phyloP scores from a whole-genome alignment of 2,113 vertebrate genomes.

The Hippoglossus stenolepis region DNA sequence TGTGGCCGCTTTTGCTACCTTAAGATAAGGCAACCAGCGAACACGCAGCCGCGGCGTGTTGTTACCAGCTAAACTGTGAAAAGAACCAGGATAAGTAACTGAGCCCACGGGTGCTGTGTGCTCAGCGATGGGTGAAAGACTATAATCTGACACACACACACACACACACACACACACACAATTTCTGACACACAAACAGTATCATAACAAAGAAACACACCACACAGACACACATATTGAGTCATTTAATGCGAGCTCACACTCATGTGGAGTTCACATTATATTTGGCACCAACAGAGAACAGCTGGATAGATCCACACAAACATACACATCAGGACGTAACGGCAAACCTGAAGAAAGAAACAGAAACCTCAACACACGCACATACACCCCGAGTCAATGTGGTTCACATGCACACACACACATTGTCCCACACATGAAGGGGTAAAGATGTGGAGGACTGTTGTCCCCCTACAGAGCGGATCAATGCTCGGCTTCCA shows the following conservation, averaged over 20 bases:
- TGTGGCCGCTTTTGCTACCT: neutral
- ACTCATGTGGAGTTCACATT: neutral
- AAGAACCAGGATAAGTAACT: slow-evolving; percentile 46
- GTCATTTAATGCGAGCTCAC: neutral
- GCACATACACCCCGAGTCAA: neutral
- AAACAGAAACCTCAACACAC: neutral
- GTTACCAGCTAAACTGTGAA: slow-evolving; percentile 43
- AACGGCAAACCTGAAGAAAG: neutral
- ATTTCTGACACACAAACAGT: neutral
- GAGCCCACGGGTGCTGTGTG: slow-evolving; percentile 56
- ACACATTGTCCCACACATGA: slow-evolving; percentile 6
- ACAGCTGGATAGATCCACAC: slow-evolving; percentile 5
- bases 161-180: neutral
- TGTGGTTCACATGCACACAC: neutral
- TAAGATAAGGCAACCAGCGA: slow-evolving; percentile 15
- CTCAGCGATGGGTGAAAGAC: slow-evolving; percentile 62
- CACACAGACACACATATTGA: neutral
- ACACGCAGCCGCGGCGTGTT: slow-evolving; percentile 7
- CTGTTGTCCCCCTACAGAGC: slow-evolving; percentile 4
- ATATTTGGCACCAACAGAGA: neutral
- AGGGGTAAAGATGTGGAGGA: neutral
- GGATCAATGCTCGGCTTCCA: slow-evolving; percentile 34
- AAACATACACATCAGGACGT: neutral
- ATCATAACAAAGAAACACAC: neutral
- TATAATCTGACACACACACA: slow-evolving; percentile 44